A percentile compares a stretch with the other conserved stretches of the same genome.
Conservation (phyloP, 1,140 invertebrate genomes). For the Heliconius hermathena region DNA sequence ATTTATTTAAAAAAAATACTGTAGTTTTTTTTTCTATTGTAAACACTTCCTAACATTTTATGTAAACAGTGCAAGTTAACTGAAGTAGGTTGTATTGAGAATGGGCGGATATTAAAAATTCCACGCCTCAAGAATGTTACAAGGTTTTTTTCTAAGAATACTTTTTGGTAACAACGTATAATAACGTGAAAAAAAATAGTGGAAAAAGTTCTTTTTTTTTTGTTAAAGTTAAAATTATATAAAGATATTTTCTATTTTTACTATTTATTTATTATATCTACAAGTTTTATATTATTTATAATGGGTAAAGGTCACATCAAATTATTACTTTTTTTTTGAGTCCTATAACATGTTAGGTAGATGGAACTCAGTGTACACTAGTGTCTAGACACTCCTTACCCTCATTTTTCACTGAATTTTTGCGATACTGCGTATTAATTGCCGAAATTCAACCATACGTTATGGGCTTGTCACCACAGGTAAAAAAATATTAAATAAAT, state of each 20-base stretch:
- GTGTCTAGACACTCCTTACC: too few relatives aligned
- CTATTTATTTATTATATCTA: neutral
- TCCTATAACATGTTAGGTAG: too few relatives aligned
- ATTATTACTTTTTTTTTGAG: too few relatives aligned
- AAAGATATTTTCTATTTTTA: neutral
- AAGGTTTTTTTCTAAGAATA: slow-evolving; percentile 31
- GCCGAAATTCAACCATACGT: too few relatives aligned
- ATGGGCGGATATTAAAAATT: slow-evolving; percentile 67
- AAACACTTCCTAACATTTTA: slow-evolving; percentile 39
- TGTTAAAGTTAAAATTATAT: neutral
- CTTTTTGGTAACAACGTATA: slow-evolving; percentile 22
- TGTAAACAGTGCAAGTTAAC: slow-evolving; percentile 54
- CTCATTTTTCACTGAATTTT: too few relatives aligned
- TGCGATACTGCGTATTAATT: too few relatives aligned
- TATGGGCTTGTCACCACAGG: too few relatives aligned
- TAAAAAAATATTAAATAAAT: too few relatives aligned
- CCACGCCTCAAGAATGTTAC: slow-evolving; percentile 39
- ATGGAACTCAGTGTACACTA: too few relatives aligned
- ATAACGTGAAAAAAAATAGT: neutral
- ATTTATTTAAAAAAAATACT: neutral
- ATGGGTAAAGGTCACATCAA: too few relatives aligned
- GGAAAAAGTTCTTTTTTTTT: neutral
- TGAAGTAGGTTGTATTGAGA: slow-evolving; percentile 51
- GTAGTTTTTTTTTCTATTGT: neutral
- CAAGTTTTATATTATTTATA: too few relatives aligned